phyloP scores from a whole-genome alignment of 2,888 invertebrate genomes.

The Lasioglossum marginatum region DNA sequence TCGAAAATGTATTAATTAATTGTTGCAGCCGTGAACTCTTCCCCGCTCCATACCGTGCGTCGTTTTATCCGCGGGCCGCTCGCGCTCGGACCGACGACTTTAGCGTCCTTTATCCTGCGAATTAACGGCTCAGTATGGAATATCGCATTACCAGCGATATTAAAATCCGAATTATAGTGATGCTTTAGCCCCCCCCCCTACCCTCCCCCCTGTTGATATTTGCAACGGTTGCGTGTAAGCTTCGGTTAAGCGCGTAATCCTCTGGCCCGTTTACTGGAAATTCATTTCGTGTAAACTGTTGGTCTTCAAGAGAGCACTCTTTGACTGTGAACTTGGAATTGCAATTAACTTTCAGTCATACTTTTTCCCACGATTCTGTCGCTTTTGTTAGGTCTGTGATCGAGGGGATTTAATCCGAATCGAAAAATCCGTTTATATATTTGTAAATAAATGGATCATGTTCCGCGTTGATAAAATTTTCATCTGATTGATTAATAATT shows the following conservation, averaged over 20 bases:
- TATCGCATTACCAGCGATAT: background rate
- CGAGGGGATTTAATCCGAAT: background rate
- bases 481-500: background rate
- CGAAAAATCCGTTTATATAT: background rate
- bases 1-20: constrained; percentile 47
- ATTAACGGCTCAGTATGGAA: constrained; percentile 7
- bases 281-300: background rate
- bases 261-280: background rate
- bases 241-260: background rate
- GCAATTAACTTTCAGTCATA: background rate
- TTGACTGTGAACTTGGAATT: background rate
- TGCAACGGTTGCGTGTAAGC: constrained; percentile 4
- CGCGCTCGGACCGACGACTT: background rate
- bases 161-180: background rate
- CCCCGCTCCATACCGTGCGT: background rate
- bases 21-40: constrained; percentile 15
- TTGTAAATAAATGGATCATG: background rate
- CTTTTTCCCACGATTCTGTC: background rate
- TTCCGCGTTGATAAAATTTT: background rate
- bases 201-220: background rate
- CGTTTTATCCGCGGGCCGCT: background rate
- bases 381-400: background rate
- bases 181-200: background rate
- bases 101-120: background rate
- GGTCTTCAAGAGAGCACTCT: background rate